A percentile compares a stretch with the other conserved stretches of the same genome.
phyloP scores from a whole-genome alignment of 2,797 vertebrate species.

The Lindbergichthys nudifrons region DNA sequence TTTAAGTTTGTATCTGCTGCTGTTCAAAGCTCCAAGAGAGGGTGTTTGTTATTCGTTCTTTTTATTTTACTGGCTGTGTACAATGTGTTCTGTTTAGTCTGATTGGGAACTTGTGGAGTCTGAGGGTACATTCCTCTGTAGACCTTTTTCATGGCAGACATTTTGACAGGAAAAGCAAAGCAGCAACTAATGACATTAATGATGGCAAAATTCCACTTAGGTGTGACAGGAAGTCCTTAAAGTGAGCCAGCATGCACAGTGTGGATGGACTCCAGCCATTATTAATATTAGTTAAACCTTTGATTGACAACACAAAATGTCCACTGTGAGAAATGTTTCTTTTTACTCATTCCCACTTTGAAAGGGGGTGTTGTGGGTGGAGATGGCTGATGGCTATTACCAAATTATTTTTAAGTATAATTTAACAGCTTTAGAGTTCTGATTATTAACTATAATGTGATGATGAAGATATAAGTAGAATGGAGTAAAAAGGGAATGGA shows the following conservation, averaged over 20 bases:
- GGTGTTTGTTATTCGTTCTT: conserved; percentile 33
- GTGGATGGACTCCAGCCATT: conserved; percentile 22
- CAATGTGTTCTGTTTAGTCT: conserved; percentile 33
- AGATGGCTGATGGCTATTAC: not conserved
- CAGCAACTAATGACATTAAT: conserved; percentile 11
- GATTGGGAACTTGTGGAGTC: conserved; percentile 34
- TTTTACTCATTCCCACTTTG: conserved; percentile 54
- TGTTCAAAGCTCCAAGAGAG: conserved; percentile 40
- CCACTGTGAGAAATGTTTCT: conserved; percentile 54
- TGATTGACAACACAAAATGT: conserved; percentile 40
- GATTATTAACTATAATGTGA: not conserved
- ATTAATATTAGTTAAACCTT: conserved; percentile 23
- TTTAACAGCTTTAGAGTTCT: not conserved
- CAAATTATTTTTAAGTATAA: not conserved
- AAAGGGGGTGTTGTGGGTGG: not conserved
- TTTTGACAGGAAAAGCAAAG: conserved; percentile 38
- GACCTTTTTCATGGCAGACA: conserved; percentile 62
- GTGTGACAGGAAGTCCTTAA: not conserved
- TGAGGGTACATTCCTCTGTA: conserved; percentile 53
- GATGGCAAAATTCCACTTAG: conserved; percentile 22
- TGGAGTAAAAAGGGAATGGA: conserved; percentile 64
- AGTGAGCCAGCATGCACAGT: conserved; percentile 5
- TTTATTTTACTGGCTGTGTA: conserved; percentile 48
- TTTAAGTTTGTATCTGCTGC: conserved; percentile 72
- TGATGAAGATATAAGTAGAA: conserved; percentile 28